Evolutionary conservation across 1,140 invertebrate species (phyloP), one percentile per base, ranked within the genome.

Genomic region (Macrobrachium nipponense): DNA sequence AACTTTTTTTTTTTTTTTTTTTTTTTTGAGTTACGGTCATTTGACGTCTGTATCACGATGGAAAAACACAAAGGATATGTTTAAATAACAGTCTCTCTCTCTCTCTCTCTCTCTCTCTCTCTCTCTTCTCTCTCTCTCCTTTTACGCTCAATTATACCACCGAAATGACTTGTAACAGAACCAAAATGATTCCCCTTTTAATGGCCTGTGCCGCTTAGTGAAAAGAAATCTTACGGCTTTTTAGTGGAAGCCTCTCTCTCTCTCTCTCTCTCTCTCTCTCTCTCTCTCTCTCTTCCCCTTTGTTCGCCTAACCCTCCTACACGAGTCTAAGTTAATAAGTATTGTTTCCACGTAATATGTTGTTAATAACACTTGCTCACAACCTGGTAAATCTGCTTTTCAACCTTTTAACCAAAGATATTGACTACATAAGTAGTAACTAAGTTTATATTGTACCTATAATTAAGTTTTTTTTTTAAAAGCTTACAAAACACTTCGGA

Each of bases 51-150:
- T 36, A 36, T 36, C 27, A 36, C 27, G 27, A 36, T 36, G 27
- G 27, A 36, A 36, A 36, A 64, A 43, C 61, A 18, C 59, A 36
- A 79, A 61, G 61, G 59, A 36, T 62, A 58, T 75, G 72, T 75
- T 75, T n/a, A 12, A 15, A 36, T 11, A 18, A n/a, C 76, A 14
- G 3, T 51, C 44, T 2, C 27, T 11, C 43, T 12, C 44, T 27
- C 14, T 15, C 36, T 51, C 70, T 5, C 58, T 51, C 70, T 5
- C 58, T 8, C 70, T n/a, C 80, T 59, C 44, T 27, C 80, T 23
- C 27, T 10, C 23, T 14, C 68, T n/a, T 60, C 43, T 23, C 80
- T 0, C 10, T 60, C 18, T 18, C 44, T 58, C 27, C 80, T 43
- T 15, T n/a, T 18, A 17, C 78, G 15, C 78, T 17, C 78, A 44